Evolutionary conservation across 2,113 vertebrate genomes (phyloP).

Genomic region (Anolis carolinensis): DNA sequence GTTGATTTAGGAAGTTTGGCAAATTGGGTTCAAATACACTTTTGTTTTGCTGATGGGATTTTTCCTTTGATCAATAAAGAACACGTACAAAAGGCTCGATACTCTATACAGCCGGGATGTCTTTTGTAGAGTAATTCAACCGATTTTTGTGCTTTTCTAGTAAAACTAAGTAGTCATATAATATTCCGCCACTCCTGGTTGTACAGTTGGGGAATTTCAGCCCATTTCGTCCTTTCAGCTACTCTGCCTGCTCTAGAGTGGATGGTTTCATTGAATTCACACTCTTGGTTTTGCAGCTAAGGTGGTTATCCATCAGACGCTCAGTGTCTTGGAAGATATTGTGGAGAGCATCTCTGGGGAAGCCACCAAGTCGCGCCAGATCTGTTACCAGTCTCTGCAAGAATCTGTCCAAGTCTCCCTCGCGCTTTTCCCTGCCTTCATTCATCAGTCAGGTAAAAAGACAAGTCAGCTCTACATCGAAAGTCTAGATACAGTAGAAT

Average conservation of each 20-base stretch:
- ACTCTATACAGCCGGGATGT: neutral
- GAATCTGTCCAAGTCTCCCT: constrained; percentile 97
- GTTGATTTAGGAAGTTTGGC: neutral
- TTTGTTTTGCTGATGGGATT: neutral
- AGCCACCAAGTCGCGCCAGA: constrained; percentile 96
- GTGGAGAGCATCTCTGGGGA: constrained; percentile 95
- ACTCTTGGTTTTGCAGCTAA: constrained; percentile 81
- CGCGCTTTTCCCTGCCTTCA: constrained; percentile 93
- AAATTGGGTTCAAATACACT: neutral
- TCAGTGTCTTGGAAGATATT: constrained; percentile 91
- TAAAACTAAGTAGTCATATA: no score
- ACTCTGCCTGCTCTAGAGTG: neutral
- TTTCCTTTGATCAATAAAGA: neutral
- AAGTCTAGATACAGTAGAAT: no score
- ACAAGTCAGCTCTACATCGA: constrained; percentile 32
- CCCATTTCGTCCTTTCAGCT: neutral
- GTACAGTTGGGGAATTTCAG: neutral
- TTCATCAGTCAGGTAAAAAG: constrained; percentile 93
- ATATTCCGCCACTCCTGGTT: no score
- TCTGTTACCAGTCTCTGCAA: constrained; percentile 97
- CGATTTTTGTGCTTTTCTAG: neutral
- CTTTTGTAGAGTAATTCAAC: neutral
- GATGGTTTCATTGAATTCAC: neutral
- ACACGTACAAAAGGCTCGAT: neutral
- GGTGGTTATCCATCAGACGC: constrained; percentile 89